Percentiles rank a stretch among this genome's conserved stretches.
Conservation (phyloP, 2,113 vertebrate species). For the Eublepharis macularius region DNA sequence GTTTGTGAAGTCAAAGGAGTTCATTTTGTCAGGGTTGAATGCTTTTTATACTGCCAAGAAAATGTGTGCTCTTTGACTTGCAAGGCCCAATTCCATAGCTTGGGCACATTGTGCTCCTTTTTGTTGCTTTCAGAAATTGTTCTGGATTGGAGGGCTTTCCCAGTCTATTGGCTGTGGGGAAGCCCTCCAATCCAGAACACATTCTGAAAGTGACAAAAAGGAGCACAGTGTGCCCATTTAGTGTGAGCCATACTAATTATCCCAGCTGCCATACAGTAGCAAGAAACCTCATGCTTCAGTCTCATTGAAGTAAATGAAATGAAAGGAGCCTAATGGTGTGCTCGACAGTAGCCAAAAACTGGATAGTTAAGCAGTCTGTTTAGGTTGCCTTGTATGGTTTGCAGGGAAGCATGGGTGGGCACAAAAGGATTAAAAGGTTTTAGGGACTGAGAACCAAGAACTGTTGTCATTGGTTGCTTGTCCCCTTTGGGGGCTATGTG, state of each 20-base stretch:
- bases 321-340: neutral
- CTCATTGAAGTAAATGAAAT: neutral
- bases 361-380: neutral
- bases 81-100: neutral
- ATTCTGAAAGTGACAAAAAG: neutral
- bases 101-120: constrained; percentile 3
- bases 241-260: neutral
- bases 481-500: neutral
- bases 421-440: neutral
- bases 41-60: constrained; percentile 7
- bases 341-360: neutral
- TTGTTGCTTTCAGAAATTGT: neutral
- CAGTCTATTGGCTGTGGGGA: neutral
- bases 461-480: neutral
- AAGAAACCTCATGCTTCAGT: neutral
- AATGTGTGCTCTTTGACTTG: constrained; percentile 8
- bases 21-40: constrained; percentile 4
- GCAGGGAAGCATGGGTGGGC: neutral
- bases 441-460: neutral
- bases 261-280: neutral
- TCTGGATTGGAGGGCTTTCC: neutral
- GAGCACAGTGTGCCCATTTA: neutral
- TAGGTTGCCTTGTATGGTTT: neutral
- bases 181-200: neutral
- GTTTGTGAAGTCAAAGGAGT: constrained; percentile 9